Conservation (phyloP, 2,888 invertebrate species). For the Eudemis profundana region DNA sequence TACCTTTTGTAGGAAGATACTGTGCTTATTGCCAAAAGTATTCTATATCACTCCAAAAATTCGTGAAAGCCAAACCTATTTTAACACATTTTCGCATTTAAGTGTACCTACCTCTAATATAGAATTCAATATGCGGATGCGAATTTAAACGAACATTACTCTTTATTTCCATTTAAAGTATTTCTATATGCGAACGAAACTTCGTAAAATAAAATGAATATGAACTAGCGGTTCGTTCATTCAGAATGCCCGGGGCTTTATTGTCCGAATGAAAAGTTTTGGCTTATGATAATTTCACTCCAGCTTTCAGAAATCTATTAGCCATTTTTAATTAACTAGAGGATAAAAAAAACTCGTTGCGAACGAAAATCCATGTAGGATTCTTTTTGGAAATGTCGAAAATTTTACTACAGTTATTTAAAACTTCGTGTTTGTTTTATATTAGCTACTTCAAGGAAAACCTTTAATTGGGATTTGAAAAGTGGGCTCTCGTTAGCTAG, state of each 20-base stretch:
- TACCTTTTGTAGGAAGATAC: too few relatives aligned
- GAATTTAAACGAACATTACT: not conserved
- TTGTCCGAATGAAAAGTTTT: constrained; percentile 16
- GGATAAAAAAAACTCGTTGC: not conserved
- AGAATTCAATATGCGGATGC: not conserved
- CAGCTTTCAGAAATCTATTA: not conserved
- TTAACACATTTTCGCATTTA: too few relatives aligned
- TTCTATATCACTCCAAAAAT: too few relatives aligned
- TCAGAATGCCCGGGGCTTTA: constrained; percentile 14
- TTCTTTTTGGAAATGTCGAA: not conserved
- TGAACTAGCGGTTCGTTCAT: constrained; percentile 2
- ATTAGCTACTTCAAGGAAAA: not conserved
- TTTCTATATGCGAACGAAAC: not conserved
- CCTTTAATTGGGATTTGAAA: not conserved
- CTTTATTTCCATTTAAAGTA: constrained; percentile 5
- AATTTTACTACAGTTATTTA: not conserved
- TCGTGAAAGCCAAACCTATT: too few relatives aligned
- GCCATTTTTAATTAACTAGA: not conserved
- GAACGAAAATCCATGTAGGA: not conserved
- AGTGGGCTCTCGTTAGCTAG: too few relatives aligned
- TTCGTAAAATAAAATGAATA: not conserved
- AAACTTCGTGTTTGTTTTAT: not conserved
- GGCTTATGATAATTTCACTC: constrained; percentile 1
- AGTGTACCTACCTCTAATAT: too few relatives aligned
- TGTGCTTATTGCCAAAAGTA: too few relatives aligned